Evolutionary conservation across 2,113 vertebrate species (phyloP).

Genomic region (Pangasianodon gigas): DNA sequence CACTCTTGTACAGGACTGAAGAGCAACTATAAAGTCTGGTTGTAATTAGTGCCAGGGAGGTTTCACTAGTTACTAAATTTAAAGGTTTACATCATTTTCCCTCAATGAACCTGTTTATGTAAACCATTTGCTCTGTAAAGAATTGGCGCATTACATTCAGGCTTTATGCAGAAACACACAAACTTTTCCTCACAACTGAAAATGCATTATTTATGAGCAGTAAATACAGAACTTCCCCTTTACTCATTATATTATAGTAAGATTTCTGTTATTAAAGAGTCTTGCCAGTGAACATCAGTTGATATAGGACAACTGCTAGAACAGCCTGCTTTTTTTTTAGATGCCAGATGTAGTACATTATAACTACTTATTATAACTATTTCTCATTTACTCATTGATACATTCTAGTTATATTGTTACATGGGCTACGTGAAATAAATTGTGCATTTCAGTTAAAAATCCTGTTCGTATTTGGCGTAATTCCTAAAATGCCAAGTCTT

Average conservation of each 20-base stretch:
- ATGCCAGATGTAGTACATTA: neutral
- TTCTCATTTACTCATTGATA: neutral
- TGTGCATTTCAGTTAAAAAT: neutral
- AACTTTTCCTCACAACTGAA: neutral
- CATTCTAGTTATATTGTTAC: neutral
- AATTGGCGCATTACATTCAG: neutral
- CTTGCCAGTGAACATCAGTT: neutral
- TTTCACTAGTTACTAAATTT: neutral
- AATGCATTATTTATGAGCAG: neutral
- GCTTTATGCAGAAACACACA: neutral
- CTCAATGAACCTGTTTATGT: neutral
- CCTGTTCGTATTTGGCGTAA: no score
- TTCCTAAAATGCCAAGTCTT: neutral
- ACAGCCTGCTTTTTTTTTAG: neutral
- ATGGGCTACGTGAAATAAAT: neutral
- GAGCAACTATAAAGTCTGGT: neutral
- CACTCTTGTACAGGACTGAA: neutral
- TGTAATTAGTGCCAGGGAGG: neutral
- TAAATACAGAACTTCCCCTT: neutral
- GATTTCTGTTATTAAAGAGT: neutral
- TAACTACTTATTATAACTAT: neutral
- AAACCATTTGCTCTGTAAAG: neutral
- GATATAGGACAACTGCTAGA: neutral
- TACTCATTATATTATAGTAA: neutral
- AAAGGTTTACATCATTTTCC: conserved; percentile 8